Evolutionary conservation across 2,797 vertebrate genomes (phyloP).

Genomic region (Molossus molossus): DNA sequence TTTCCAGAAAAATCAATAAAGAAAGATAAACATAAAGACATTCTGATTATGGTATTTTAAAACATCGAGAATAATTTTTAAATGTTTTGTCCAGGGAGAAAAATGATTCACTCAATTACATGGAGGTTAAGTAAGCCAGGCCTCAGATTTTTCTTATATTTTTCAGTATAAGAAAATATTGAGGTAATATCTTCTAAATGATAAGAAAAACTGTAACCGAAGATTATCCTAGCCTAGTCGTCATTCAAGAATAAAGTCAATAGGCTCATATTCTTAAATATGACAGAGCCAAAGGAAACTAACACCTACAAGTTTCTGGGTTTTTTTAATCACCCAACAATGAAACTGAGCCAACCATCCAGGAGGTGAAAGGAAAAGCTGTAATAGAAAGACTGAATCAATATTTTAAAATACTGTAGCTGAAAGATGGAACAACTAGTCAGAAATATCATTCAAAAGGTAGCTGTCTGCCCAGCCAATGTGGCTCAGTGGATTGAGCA

Average conservation of each 20-base stretch:
- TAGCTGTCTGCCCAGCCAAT: not conserved
- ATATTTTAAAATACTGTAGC: not conserved
- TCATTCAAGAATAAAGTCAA: not conserved
- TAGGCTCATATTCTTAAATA: not conserved
- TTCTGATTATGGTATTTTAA: not conserved
- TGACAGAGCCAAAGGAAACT: not conserved
- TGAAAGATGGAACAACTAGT: not conserved
- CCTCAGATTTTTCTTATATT: not conserved
- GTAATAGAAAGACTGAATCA: not conserved
- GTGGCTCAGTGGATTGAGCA: too few species aligned
- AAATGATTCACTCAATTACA: conserved; percentile 12
- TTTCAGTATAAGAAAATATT: not conserved
- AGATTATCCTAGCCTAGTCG: not conserved
- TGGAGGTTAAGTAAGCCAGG: not conserved
- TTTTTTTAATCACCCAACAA: not conserved
- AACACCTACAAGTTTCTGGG: not conserved
- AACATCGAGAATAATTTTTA: not conserved
- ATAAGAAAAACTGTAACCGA: not conserved
- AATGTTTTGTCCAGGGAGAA: not conserved
- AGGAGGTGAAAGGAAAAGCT: not conserved
- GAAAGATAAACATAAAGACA: conserved; percentile 50
- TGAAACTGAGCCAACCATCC: conserved; percentile 36
- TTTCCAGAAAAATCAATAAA: not conserved
- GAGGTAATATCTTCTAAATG: not conserved
- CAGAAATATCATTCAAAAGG: not conserved